Percentiles rank a stretch among this genome's conserved stretches.
Evolutionary conservation across 2,797 vertebrate species (phyloP).

Genomic region (Trematomus bernacchii): DNA sequence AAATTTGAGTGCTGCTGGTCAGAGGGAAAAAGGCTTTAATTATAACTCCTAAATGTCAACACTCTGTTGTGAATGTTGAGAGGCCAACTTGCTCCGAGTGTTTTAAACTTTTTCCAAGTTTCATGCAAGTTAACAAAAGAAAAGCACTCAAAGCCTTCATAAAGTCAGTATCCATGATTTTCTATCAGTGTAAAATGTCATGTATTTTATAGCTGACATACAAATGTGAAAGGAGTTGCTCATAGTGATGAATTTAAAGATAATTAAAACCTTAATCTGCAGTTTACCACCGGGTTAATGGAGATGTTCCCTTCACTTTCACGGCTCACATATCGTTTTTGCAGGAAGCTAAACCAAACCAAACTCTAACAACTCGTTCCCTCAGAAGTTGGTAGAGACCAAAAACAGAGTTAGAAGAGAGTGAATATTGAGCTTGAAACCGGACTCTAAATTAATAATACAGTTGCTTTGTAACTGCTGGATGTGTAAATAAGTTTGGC

Average conservation of each 20-base stretch:
- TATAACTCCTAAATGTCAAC: slow-evolving; percentile 42
- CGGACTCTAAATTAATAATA: too few relatives aligned
- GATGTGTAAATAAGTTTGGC: too few relatives aligned
- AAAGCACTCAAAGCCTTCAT: not conserved
- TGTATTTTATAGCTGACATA: not conserved
- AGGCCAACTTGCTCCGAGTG: not conserved
- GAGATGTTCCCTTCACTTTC: too few relatives aligned
- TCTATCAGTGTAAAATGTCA: not conserved
- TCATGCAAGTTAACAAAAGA: slow-evolving; percentile 1
- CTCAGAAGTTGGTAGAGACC: not conserved
- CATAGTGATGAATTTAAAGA: too few relatives aligned
- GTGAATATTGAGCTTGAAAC: not conserved
- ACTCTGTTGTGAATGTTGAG: slow-evolving; percentile 21
- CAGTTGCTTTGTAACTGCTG: too few relatives aligned
- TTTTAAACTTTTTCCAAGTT: slow-evolving; percentile 11
- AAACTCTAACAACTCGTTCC: not conserved
- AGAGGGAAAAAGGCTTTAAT: slow-evolving; percentile 43
- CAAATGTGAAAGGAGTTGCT: too few relatives aligned
- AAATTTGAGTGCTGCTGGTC: slow-evolving; percentile 50
- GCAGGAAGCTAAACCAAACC: too few relatives aligned
- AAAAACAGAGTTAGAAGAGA: not conserved
- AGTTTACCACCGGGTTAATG: too few relatives aligned
- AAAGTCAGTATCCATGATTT: not conserved
- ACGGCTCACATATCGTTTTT: too few relatives aligned
- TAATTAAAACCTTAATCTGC: too few relatives aligned